Base-by-base conservation (phyloP, 2,888 invertebrate species). In the Bembecia ichneumoniformis region DNA sequence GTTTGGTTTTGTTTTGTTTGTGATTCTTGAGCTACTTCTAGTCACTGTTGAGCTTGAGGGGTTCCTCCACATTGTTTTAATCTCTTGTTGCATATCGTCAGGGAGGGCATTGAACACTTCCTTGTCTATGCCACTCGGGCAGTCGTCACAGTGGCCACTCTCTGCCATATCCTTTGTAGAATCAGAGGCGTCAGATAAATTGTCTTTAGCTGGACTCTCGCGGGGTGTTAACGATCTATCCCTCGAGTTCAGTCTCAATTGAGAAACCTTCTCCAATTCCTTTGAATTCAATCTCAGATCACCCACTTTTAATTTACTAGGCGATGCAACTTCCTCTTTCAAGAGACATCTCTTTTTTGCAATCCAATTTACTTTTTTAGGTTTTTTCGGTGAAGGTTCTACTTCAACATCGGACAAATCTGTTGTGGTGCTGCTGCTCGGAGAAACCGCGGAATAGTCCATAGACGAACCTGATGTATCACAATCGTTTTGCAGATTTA, bases 371-470 rank as follows among this genome's bases (percentile, higher is more conserved):
- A 82, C 86, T 63, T 86, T 87, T 62, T 87, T 87, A 46, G 89
- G 90, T 71, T 93, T 93, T 74, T 94, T 94, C n/a, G 93, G 92
- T 3, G 92, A 91, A 0, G 93, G 94, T 66, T 93, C 93, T 3
- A 91, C 84, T 75, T 94, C 93, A 11, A 84, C 89, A 69, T 92
- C 92, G 0, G 90, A 90, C 36, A 90, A 88, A 62, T 91, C 91
- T 9, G 90, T 87, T 43, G 84, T 88, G 1, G 84, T 82, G 58
- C 86, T 87, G 71, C 72, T 89, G 66, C 73, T 86, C 5, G 77
- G 88, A 54, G 74, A 84, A 48, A 71, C 89, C 58, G 84, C 86
- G 7, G 84, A 78, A 59, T 84, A 84, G 62, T 87, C 86, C 86
- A 87, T 84, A 2, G 84, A 82, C 20, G 81, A 68, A 47, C 73